phyloP scores from a whole-genome alignment of 2,888 invertebrate genomes.

The Embidobia sp. region DNA sequence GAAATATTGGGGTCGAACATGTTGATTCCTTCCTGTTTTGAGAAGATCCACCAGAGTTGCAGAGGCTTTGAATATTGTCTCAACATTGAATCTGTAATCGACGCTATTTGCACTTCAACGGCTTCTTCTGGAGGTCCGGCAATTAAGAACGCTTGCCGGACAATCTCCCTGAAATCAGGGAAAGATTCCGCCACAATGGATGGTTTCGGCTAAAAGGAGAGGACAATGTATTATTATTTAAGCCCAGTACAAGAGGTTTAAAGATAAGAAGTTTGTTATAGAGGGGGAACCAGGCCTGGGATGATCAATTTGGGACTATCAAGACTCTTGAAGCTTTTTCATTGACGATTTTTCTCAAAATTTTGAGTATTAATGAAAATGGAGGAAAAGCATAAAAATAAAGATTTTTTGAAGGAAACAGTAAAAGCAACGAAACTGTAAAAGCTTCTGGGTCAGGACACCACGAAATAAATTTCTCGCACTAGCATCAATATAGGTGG shows the following conservation, averaged over 20 bases:
- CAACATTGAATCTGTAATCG: slow-evolving; percentile 45
- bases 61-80: slow-evolving; percentile 65
- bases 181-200: slow-evolving; percentile 64
- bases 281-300: slow-evolving; percentile 72
- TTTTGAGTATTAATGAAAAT: slow-evolving; percentile 60
- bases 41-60: slow-evolving; percentile 48
- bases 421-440: slow-evolving; percentile 12
- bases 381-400: too few relatives aligned
- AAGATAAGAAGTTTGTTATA: slow-evolving; percentile 43
- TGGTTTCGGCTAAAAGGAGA: slow-evolving; percentile 68
- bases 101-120: slow-evolving; percentile 8
- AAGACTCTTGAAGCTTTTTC: slow-evolving; percentile 66
- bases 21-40: neutral
- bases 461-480: slow-evolving; percentile 10
- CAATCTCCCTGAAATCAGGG: slow-evolving; percentile 70
- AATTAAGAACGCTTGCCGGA: slow-evolving; percentile 63
- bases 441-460: slow-evolving; percentile 5
- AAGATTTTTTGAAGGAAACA: slow-evolving; percentile 16
- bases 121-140: slow-evolving; percentile 40
- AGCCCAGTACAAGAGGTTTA: slow-evolving; percentile 60
- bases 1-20: neutral
- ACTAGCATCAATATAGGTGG: slow-evolving; percentile 28
- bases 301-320: slow-evolving; percentile 66
- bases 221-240: slow-evolving; percentile 60
- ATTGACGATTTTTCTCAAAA: slow-evolving; percentile 68